Evolutionary conservation across 2,888 invertebrate species (phyloP), one percentile per base, ranked within the genome.

Genomic region (Myathropa florea): DNA sequence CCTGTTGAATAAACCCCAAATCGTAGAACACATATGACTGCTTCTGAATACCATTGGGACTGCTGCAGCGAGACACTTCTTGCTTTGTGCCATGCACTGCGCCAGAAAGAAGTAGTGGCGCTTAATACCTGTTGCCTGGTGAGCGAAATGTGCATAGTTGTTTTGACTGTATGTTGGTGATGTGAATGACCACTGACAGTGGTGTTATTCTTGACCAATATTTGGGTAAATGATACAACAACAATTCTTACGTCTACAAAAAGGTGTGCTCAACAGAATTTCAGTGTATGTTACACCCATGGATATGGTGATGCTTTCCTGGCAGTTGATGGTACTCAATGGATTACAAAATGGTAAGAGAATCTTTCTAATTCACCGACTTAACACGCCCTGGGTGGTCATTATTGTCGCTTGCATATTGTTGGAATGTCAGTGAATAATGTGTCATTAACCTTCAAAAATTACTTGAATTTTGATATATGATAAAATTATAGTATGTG

Each of bases 291-390:
- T 75, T 75, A 67, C 46, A 83, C 71, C 79, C 75, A 83, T 68
- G 65, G 73, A 61, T 67, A 73, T 79, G 36, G 55, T 63, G 73
- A 75, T 83, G 72, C 78, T 82, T 79, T 59, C 70, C 33, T 76
- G 67, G 76, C 55, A 72, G 57, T 71, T 46, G 70, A 86, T 76
- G 75, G 55, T 76, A 76, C 83, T 87, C 63, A 39, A 83, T 75
- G 86, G 79, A 80, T 79, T 68, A 83, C 61, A 87, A 76, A 87
- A 87, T 36, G 68, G 79, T 60, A 55, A 68, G 80, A 76, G 63
- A 83, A 83, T 83, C 80, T 83, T 80, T 72, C 83, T 83, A 87
- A 75, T 71, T 83, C 71, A 75, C 76, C 79, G 76, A 80, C 75
- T 59, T 76, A 68, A 60, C 67, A 68, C 87, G 53, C 33, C 59